Base-by-base conservation (phyloP, 2,797 vertebrate species). In the Phrynocephalus guinanensis region DNA sequence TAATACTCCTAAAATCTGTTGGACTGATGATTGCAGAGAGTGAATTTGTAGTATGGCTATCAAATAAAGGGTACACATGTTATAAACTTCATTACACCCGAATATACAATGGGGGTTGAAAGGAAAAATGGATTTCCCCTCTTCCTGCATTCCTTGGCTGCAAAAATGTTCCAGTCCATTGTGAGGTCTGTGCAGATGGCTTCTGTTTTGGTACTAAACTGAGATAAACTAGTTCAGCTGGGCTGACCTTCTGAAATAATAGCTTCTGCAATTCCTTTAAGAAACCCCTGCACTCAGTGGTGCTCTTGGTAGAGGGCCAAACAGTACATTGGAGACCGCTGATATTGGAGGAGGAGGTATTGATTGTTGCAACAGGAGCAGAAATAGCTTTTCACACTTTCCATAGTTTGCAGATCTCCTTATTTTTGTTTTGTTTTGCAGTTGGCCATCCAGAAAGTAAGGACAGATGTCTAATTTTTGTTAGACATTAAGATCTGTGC, bases 21-120 rank as follows among this genome's bases (percentile, higher is more conserved):
- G 1, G 87, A 88, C 88, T 92, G 90, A 75, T 89, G 93, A 77
- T 67, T 86, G 44, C 71, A 85, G 75, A 88, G 75, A 72, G 16
- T 67, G 76, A 81, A 90, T 92, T 87, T 38, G 78, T 72, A 67
- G 72, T 26, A 4, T 90, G 73, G 52, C 85, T 20, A 71, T 16
- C 22, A 13, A 88, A 52, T 13, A 30, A 71, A 84, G 66, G 0
- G 0, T 71, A 44, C 11, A 68, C 87, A 88, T 71, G 9, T 81
- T 70, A 81, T 82, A 52, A 72, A 81, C 80, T 86, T 8, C 11
- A 6, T 20, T 82, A 79, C 0, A 0, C 24, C 76, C 1, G 75
- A n/a, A 50, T 7, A 6, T 70, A 75, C 79, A 85, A 52, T 78
- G 76, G 68, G 38, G 48, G 86, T 6, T 0, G 0, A 70, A 9